Conservation (phyloP, 2,113 vertebrate genomes). For the Pyxicephalus adspersus region DNA sequence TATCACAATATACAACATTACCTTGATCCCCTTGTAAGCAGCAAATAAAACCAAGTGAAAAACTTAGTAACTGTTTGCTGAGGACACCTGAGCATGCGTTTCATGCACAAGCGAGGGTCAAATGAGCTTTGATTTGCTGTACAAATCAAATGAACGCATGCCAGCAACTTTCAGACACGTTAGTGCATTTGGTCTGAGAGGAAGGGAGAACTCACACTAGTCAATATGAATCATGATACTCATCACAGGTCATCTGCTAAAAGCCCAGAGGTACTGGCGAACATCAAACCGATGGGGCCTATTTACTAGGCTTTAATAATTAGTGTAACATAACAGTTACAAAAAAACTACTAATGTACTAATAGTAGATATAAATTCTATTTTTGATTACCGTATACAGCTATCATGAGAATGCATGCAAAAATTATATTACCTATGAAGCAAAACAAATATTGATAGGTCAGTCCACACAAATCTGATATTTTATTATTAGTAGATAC, state of each 20-base stretch:
- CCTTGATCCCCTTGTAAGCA: slow-evolving; percentile 90
- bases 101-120: slow-evolving; percentile 80
- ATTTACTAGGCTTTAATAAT: slow-evolving; percentile 16
- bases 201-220: slow-evolving; percentile 60
- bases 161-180: slow-evolving; percentile 77
- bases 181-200: slow-evolving; percentile 72
- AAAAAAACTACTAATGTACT: no score
- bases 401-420: no score
- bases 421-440: no score
- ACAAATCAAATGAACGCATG: slow-evolving; percentile 79
- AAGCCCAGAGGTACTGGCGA: slow-evolving; percentile 22
- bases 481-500: no score
- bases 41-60: slow-evolving; percentile 86
- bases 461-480: no score
- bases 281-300: slow-evolving; percentile 25
- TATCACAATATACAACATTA: slow-evolving; percentile 68
- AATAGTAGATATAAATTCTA: no score
- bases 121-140: slow-evolving; percentile 73
- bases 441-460: no score
- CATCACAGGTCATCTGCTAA: slow-evolving; percentile 59
- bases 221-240: slow-evolving; percentile 40
- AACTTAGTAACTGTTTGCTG: slow-evolving; percentile 76
- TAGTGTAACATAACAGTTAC: no score
- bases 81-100: slow-evolving; percentile 60
- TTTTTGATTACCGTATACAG: no score